Evolutionary conservation across 2,113 vertebrate species (phyloP), one percentile per base, ranked within the genome.

Genomic region (Aix galericulata): DNA sequence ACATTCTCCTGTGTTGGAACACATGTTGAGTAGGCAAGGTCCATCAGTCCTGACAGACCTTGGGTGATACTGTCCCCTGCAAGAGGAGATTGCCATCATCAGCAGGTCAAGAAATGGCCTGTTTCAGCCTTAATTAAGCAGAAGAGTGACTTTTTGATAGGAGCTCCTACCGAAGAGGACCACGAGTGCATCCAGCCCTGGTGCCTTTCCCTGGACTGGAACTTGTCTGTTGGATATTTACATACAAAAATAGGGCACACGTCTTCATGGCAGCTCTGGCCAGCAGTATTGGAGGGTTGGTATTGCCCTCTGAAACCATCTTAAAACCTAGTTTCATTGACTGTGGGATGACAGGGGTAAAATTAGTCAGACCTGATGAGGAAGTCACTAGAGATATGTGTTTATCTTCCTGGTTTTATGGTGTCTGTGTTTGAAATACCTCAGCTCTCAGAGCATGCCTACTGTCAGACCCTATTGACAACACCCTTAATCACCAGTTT

Each of bases 401-500:
- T 94, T 98, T 97, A 96, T 97, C 91, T 94, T 91, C 86, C 63
- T 81, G 68, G 89, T 68, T 63, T 83, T 96, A 82, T 82, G 93
- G 83, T 88, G 78, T 89, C 95, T 96, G 71, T 96, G 84, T 97
- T 95, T 96, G 88, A 97, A 93, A 94, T 82, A 93, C 82, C 69
- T 94, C 77, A 84, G 86, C 94, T 97, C 86, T 95, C 88, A 93
- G 86, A 91, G 94, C 78, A 94, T 88, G 75, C 81, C 82, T 93
- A 69, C 95, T 98, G 97, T 98, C 97, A 98, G 73, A 94, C 94
- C 88, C 82, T 95, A 97, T 96, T 96, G 96, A 92, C 91, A 94
- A 95, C 87, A 88, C n/a, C 72, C 95, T 98, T 98, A 97, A 97
- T 98, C 97, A 98, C 72, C 44, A n/a, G 74, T 60, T 96, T 97